phyloP scores from a whole-genome alignment of 2,888 invertebrate species.

The Incurvaria masculella region DNA sequence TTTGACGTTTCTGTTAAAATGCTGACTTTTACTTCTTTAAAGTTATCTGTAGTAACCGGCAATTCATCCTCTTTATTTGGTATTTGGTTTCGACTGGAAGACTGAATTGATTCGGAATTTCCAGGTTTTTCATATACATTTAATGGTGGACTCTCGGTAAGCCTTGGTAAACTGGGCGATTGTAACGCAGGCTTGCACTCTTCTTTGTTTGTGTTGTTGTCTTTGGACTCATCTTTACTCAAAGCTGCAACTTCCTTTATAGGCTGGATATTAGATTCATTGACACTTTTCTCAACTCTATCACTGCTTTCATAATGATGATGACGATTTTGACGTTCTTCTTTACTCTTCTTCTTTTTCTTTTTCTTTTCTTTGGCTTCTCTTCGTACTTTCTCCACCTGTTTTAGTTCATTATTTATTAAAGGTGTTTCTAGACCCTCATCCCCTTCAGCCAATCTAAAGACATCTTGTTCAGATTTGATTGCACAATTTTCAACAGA shows the following conservation, averaged over 20 bases:
- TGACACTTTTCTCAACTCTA: slow-evolving; percentile 21
- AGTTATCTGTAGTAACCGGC: too few species aligned
- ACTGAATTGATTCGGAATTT: too few species aligned
- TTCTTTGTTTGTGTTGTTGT: slow-evolving; percentile 21
- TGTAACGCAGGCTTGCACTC: slow-evolving; percentile 37
- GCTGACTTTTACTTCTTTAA: too few species aligned
- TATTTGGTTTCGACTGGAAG: too few species aligned
- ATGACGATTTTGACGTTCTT: slow-evolving; percentile 68
- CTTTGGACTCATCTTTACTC: slow-evolving; percentile 6
- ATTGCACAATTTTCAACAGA: slow-evolving; percentile 24
- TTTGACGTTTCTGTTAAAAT: too few species aligned
- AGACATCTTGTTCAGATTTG: slow-evolving; percentile 46
- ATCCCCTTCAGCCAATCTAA: slow-evolving; percentile 60
- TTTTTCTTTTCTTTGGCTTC: slow-evolving; percentile 77
- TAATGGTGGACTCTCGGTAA: slow-evolving; percentile 62
- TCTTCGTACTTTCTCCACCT: slow-evolving; percentile 41
- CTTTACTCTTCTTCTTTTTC: slow-evolving; percentile 80
- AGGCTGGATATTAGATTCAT: slow-evolving; percentile 13
- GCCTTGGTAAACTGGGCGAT: slow-evolving; percentile 61
- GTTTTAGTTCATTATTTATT: slow-evolving; percentile 22
- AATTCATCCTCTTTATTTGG: too few species aligned
- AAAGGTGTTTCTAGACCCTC: slow-evolving; percentile 42
- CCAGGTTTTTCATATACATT: slow-evolving; percentile 24
- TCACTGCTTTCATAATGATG: slow-evolving; percentile 54
- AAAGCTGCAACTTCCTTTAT: slow-evolving; percentile 10